These are phyloP conservation scores for Brachyrhaphis roseni DNA, from an alignment of 2,797 vertebrate genomes.

Conservation along the genomic window DNA sequence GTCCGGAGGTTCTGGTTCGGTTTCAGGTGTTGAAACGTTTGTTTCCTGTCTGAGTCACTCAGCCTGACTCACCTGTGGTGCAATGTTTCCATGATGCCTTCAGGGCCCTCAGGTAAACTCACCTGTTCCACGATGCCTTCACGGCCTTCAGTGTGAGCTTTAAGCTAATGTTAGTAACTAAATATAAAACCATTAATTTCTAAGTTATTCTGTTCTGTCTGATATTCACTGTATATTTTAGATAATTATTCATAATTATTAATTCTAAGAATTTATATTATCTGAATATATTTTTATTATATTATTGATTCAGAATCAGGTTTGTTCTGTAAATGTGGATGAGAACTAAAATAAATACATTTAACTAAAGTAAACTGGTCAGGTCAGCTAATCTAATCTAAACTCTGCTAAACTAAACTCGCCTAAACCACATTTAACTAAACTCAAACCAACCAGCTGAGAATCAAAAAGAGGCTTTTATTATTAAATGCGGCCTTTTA, in stretches of 20 bases:
- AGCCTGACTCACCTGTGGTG: neutral
- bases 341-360: neutral
- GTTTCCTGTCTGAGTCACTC: neutral
- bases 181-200: neutral
- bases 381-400: too few species aligned
- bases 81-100: too few species aligned
- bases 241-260: too few species aligned
- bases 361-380: neutral
- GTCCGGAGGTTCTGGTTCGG: neutral
- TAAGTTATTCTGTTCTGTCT: too few species aligned
- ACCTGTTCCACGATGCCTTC: neutral
- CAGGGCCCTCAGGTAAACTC: too few species aligned
- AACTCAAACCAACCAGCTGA: neutral
- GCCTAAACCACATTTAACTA: too few species aligned
- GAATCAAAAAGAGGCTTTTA: neutral
- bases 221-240: too few species aligned
- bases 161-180: neutral
- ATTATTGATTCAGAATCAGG: neutral
- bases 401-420: neutral
- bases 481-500: neutral
- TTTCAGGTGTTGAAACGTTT: slow-evolving; percentile 1
- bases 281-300: too few species aligned
- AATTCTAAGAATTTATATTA: neutral
- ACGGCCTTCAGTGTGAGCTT: neutral
- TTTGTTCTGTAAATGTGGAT: too few species aligned